Conservation (phyloP, 2,888 invertebrate species). For the Peribatodes rhomboidaria region DNA sequence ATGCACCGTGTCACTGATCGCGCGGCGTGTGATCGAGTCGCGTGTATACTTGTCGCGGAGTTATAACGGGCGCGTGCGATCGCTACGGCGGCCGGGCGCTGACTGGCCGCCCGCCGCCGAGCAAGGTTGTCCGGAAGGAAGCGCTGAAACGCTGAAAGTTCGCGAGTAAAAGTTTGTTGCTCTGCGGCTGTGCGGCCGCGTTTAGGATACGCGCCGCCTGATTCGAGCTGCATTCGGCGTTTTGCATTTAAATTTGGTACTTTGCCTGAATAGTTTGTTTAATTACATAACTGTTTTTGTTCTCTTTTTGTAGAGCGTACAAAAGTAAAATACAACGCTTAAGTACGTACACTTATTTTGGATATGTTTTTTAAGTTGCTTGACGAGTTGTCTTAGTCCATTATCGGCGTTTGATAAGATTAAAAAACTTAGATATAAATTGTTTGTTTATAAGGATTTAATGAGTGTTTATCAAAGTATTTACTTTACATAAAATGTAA, state of each 20-base stretch:
- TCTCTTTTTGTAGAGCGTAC: neutral
- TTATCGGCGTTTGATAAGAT: no score
- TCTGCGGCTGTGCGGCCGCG: slow-evolving; percentile 38
- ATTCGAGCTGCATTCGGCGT: neutral
- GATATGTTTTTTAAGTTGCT: no score
- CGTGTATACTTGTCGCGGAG: slow-evolving; percentile 49
- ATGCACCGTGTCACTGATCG: slow-evolving; percentile 63
- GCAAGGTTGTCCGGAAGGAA: slow-evolving; percentile 83
- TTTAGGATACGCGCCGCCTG: slow-evolving; percentile 10
- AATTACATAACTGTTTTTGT: neutral
- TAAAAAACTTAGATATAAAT: no score
- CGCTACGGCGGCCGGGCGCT: slow-evolving; percentile 72
- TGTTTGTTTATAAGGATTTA: no score
- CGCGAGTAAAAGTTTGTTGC: slow-evolving; percentile 73
- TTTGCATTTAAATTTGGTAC: neutral
- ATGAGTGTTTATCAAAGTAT: no score
- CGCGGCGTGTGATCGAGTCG: slow-evolving; percentile 53
- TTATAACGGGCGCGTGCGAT: slow-evolving; percentile 63
- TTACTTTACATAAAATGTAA: no score
- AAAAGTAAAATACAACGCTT: no score
- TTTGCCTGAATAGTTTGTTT: neutral
- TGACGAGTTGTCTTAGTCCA: no score
- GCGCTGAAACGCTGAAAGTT: slow-evolving; percentile 78
- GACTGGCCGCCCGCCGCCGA: slow-evolving; percentile 70
- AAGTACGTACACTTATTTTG: no score